Base-by-base conservation (phyloP, 2,797 vertebrate genomes). In the Chromobotia macracanthus region DNA sequence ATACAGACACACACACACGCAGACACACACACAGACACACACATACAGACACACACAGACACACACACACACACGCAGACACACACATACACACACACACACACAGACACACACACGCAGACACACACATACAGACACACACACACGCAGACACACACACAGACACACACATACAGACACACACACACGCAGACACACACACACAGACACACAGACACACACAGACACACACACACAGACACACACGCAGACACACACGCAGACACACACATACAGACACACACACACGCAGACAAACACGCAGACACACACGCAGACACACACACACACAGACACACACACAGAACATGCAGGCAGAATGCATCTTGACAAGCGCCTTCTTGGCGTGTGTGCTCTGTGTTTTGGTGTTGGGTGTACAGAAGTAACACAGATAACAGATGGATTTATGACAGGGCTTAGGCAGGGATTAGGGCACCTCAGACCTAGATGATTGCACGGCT, bases 391-490 rank as follows among this genome's bases (percentile, higher is more conserved):
- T 70, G 28, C 71, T 80, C 80, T 82, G 80, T 80, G 78, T 78
- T 76, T 80, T 66, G 35, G 56, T 51, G 76, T 5, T 41, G 58
- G 64, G 71, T 80, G 76, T 61, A 50, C 46, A 61, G 6, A 16
- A 53, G 28, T 48, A 48, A 74, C 68, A 65, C 74, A 0, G 85
- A 88, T 89, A 87, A 86, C 79, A 87, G 78, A 77, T 72, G 78
- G 83, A 88, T 89, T 86, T 90, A 88, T 87, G 83, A 55, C 2
- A 66, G 72, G 84, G 88, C 89, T 91, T 90, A 89, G 68, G 66
- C 75, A 80, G 71, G 87, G 89, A 91, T 92, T 89, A 91, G 64
- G 44, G 51, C 83, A 86, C 82, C 78, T 85, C 88, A 84, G 87
- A 85, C 87, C 61, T 79, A 80, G 79, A 84, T 65, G 72, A 85